Conservation (phyloP, 1,140 invertebrate species). For the Hycleus phaleratus region DNA sequence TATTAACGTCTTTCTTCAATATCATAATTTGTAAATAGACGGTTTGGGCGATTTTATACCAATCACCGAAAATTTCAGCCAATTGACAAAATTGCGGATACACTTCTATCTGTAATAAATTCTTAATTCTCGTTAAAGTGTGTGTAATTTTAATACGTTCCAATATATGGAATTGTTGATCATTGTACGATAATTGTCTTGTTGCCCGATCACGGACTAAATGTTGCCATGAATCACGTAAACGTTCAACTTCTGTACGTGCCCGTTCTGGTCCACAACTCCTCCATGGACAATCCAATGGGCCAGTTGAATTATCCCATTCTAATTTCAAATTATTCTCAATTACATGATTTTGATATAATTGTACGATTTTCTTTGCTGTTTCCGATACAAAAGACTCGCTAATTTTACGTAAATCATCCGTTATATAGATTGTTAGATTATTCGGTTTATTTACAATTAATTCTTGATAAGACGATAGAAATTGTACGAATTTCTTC, state of each 20-base stretch:
- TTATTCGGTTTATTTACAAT: neutral
- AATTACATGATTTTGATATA: slow-evolving; percentile 49
- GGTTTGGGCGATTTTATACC: slow-evolving; percentile 79
- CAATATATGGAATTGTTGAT: slow-evolving; percentile 88
- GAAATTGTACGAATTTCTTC: neutral
- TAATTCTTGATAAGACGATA: neutral
- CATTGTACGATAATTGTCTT: slow-evolving; percentile 76
- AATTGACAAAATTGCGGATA: slow-evolving; percentile 56
- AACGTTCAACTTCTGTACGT: slow-evolving; percentile 64
- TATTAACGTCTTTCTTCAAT: slow-evolving; percentile 60
- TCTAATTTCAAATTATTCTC: slow-evolving; percentile 56
- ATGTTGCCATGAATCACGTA: slow-evolving; percentile 88
- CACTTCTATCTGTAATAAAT: slow-evolving; percentile 57
- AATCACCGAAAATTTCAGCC: slow-evolving; percentile 68
- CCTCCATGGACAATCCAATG: slow-evolving; percentile 57
- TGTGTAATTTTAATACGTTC: slow-evolving; percentile 70
- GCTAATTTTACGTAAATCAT: slow-evolving; percentile 23
- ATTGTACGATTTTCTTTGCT: slow-evolving; percentile 42
- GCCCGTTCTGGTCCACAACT: slow-evolving; percentile 62
- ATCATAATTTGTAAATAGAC: slow-evolving; percentile 68
- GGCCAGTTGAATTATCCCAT: slow-evolving; percentile 63
- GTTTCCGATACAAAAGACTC: slow-evolving; percentile 21
- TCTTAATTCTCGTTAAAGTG: slow-evolving; percentile 59
- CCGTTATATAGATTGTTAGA: neutral
- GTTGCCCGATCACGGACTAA: slow-evolving; percentile 79